Evolutionary conservation across 2,888 invertebrate species (phyloP), one percentile per base, ranked within the genome.

Genomic region (Phaonia tiefii): DNA sequence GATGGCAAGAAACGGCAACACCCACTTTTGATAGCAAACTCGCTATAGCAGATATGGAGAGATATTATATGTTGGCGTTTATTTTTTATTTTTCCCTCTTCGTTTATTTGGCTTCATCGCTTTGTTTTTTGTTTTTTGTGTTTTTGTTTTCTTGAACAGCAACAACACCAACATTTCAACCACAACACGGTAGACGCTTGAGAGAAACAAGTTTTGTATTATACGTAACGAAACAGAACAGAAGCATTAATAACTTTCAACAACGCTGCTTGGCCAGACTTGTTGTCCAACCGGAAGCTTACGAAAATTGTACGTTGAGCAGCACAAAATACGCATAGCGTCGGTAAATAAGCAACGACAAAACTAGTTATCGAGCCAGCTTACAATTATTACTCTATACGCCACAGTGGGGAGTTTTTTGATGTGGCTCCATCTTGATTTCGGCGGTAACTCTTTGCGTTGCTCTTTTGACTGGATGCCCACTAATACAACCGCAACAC

Each of bases 281-380:
- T 75, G 75, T 67, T 81, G 78, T 75, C 81, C 81, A 81, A 81
- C 81, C 81, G 81, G 81, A 81, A 81, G 78, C 78, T 78, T 75
- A 72, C 78, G 75, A 81, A 75, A 81, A 75, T 78, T 72, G 8
- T 31, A 31, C 31, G 31, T n/a, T n/a, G n/a, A n/a, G n/a, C n/a
- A 8, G 17, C 39, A 17, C n/a, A 2, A 17, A 60, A 60, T 17
- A 11, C 39, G 63, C 39, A 15, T 37, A 80, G 80, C 81, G 81
- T 72, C 81, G 81, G 81, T 67, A 81, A 81, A 81, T 39, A 51
- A 65, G 67, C 60, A 76, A 73, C 42, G 66, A 75, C 13, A 22
- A 74, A 80, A 81, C 80, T 63, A 22, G 75, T 75, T 75, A 54
- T 54, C 7, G 26, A 22, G 2, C 8, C 20, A 37, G 10, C 31